phyloP scores from a whole-genome alignment of 2,888 invertebrate genomes.

The Catocala fraxini region DNA sequence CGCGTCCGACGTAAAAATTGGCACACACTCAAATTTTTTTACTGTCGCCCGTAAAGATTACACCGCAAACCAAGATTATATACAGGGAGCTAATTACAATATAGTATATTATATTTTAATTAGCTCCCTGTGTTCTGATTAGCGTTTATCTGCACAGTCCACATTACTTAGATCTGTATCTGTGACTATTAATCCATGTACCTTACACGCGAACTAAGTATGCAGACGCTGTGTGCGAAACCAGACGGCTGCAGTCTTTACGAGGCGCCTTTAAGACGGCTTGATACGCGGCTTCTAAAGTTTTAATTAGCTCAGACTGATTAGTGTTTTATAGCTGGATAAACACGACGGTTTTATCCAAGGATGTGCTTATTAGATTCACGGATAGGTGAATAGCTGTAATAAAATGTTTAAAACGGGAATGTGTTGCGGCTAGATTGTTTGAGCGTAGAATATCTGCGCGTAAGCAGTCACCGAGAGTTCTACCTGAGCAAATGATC shows the following conservation, averaged over 20 bases:
- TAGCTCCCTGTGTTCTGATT: conserved; percentile 38
- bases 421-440: too few species aligned
- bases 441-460: too few species aligned
- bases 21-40: conserved; percentile 8
- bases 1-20: background rate
- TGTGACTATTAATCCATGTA: conserved; percentile 49
- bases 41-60: too few species aligned
- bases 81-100: too few species aligned
- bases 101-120: too few species aligned
- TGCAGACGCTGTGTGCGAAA: conserved; percentile 8
- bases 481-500: too few species aligned
- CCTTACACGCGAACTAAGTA: conserved; percentile 17
- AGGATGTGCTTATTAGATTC: too few species aligned
- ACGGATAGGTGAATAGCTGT: too few species aligned
- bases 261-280: conserved; percentile 33
- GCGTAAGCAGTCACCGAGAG: too few species aligned
- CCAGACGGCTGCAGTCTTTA: conserved; percentile 15
- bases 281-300: conserved; percentile 16
- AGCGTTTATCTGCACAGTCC: conserved; percentile 55
- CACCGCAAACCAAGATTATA: too few species aligned
- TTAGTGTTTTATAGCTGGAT: conserved; percentile 24
- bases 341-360: background rate
- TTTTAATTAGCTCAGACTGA: conserved; percentile 26
- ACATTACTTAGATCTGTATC: conserved; percentile 56
- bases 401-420: too few species aligned